phyloP scores from a whole-genome alignment of 2,113 vertebrate genomes.

The Donacobius atricapilla region DNA sequence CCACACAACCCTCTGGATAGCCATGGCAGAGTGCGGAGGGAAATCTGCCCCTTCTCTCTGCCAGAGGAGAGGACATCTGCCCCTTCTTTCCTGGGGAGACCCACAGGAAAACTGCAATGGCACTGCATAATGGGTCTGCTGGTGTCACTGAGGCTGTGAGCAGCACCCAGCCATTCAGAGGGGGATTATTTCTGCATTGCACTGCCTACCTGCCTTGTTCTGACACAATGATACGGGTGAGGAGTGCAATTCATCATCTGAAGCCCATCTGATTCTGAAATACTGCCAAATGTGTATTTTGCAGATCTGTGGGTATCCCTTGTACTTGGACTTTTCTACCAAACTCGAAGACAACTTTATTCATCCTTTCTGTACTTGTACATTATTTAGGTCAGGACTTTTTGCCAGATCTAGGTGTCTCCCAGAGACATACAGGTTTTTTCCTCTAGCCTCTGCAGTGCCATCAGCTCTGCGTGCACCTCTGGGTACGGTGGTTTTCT shows the following conservation, averaged over 20 bases:
- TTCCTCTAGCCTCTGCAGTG: not conserved
- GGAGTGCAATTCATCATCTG: not conserved
- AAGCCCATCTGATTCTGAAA: not conserved
- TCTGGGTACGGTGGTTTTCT: not conserved
- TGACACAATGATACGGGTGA: accelerated
- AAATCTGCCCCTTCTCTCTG: not conserved
- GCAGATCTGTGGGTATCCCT: accelerated
- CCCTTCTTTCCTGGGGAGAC: not conserved
- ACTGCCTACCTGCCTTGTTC: no score
- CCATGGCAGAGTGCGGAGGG: not conserved
- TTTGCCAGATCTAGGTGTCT: not conserved
- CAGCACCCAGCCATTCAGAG: not conserved
- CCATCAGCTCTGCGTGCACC: not conserved
- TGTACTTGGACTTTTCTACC: not conserved
- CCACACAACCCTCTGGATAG: accelerated
- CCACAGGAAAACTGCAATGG: not conserved
- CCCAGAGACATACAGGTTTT: not conserved
- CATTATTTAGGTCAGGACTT: not conserved
- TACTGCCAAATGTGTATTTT: accelerated
- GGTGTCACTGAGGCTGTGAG: not conserved
- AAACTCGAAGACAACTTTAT: not conserved
- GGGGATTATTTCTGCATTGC: accelerated
- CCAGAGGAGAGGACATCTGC: not conserved
- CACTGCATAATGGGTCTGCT: not conserved
- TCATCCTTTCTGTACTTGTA: not conserved